Conservation (phyloP, 2,888 invertebrate species). For the Plebejus anna region DNA sequence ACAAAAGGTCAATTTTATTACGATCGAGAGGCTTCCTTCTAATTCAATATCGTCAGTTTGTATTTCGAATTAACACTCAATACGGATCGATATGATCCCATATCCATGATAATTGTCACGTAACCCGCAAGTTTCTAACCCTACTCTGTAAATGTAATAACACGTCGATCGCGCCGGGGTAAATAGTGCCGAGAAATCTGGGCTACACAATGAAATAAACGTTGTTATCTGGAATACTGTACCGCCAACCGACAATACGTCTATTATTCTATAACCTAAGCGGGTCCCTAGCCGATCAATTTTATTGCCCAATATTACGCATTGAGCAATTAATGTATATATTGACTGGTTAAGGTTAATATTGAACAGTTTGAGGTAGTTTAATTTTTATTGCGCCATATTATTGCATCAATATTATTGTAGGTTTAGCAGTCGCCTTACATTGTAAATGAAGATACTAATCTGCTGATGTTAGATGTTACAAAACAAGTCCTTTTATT, state of each 20-base stretch:
- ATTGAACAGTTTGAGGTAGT: no score
- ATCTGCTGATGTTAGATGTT: background rate
- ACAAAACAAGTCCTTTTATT: background rate
- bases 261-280: background rate
- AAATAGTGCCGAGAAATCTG: slow-evolving; percentile 6
- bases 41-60: background rate
- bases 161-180: background rate
- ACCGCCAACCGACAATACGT: background rate
- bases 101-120: slow-evolving; percentile 6
- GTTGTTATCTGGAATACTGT: background rate
- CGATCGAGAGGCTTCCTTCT: no score
- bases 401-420: no score
- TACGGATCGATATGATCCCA: background rate
- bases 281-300: no score
- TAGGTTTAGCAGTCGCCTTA: background rate
- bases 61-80: background rate
- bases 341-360: no score
- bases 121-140: slow-evolving; percentile 3
- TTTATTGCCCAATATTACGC: no score
- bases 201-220: background rate
- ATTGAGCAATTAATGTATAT: no score
- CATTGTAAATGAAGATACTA: background rate
- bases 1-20: no score
- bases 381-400: no score
- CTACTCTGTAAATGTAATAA: background rate